Conservation (phyloP, 2,797 vertebrate species). For the Enteromius fasciolatus region DNA sequence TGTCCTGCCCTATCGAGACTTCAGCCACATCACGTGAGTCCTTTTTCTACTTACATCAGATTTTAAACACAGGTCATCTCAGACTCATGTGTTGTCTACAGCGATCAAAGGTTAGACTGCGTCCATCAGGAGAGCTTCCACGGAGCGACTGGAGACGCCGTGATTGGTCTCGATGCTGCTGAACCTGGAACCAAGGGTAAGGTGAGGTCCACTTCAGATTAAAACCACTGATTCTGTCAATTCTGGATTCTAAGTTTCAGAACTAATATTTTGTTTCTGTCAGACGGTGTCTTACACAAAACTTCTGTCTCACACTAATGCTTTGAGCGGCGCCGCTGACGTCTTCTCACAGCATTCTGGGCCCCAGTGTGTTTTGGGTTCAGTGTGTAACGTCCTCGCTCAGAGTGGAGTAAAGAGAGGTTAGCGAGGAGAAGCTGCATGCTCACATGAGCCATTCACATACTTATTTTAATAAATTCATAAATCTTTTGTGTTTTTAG, state of each 20-base stretch:
- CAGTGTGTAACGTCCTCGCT: background rate
- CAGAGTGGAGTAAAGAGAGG: conserved; percentile 3
- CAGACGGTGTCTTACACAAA: conserved; percentile 23
- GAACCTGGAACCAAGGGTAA: background rate
- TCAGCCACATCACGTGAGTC: conserved; percentile 81
- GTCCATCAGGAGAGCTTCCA: background rate
- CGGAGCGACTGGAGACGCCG: background rate
- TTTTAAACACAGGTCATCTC: background rate
- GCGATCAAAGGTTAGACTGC: background rate
- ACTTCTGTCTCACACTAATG: conserved; percentile 15
- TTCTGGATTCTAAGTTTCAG: background rate
- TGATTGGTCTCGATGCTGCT: background rate
- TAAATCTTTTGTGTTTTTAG: too few relatives aligned
- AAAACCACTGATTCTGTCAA: background rate
- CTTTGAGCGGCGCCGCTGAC: background rate
- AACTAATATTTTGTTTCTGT: background rate
- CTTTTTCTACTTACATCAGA: conserved; percentile 48
- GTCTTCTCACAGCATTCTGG: background rate
- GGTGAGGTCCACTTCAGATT: background rate
- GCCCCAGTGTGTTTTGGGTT: conserved; percentile 8
- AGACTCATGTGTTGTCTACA: background rate
- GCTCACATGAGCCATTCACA: background rate
- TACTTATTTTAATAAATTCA: too few relatives aligned
- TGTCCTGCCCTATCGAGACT: conserved; percentile 84
- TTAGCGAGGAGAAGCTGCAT: conserved; percentile 18